Evolutionary conservation across 1,140 invertebrate genomes (phyloP), one percentile per base, ranked within the genome.

Genomic region (Helicoverpa zea): DNA sequence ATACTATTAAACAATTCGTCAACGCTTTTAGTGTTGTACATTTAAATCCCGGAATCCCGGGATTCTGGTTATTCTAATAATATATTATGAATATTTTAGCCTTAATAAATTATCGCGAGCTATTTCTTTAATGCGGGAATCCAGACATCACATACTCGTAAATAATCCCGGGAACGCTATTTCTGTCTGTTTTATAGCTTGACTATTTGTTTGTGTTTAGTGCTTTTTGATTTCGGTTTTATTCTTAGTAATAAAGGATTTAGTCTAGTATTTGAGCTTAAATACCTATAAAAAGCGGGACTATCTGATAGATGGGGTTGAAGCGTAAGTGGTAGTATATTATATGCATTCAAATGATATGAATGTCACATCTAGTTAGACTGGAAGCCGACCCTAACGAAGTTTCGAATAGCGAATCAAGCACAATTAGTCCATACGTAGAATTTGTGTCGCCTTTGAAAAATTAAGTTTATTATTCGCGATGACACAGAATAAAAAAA

Each of bases 81-180:
- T 23, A 68, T 18, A 59, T 63, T 18, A 76, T 61, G 73, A 76
- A 76, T 74, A 59, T 63, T 51, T 52, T 13, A 35, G 47, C 23
- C 18, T 35, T 76, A 64, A 63, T 76, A 64, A 76, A 76, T 76
- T 29, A 76, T 76, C 14, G 7, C 59, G 56, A 11, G 18, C 18
- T 49, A 63, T 76, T 30, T 76, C 47, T 76, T 58, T 18, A 58
- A 63, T 43, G 35, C 47, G 59, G 43, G 59, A 29, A 76, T 76
- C 35, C 35, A 43, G 35, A 43, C 35, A 43, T 64, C 49, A 10
- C 59, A n/a, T 76, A 51, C 43, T 76, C 74, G 49, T 76, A 76
- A 76, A 76, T 76, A 76, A 76, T 63, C 29, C 49, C 30, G 56
- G 72, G 18, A 30, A 18, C 30, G 73, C 7, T 13, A 43, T 47